Evolutionary conservation across 1,140 invertebrate genomes (phyloP).

Genomic region (Pachyrhynchus sulphureomaculatus): DNA sequence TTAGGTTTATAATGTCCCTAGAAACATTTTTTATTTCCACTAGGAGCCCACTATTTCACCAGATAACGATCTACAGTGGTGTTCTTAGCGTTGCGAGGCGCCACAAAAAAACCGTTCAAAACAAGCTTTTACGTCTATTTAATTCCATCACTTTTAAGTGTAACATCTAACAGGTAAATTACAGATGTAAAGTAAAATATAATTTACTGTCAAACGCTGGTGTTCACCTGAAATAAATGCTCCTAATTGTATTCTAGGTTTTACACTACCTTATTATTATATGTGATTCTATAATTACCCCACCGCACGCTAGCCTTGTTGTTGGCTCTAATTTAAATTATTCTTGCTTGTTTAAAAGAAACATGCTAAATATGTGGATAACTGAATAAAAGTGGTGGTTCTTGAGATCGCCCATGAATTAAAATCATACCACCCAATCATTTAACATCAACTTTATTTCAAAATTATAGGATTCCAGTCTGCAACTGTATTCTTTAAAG

Average conservation of each 20-base stretch:
- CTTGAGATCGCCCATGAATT: too few relatives aligned
- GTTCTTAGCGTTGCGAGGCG: conserved; percentile 1
- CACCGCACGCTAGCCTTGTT: too few relatives aligned
- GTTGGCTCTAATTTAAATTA: too few relatives aligned
- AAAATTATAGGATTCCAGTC: too few relatives aligned
- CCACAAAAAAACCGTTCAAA: background rate
- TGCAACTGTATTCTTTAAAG: too few relatives aligned
- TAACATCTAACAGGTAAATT: conserved; percentile 23
- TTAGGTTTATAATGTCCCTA: conserved; percentile 8
- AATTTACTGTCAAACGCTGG: conserved; percentile 25
- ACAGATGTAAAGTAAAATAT: conserved; percentile 25
- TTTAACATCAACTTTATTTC: too few relatives aligned
- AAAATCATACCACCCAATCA: too few relatives aligned
- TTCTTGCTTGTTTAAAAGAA: too few relatives aligned
- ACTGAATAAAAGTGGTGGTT: too few relatives aligned
- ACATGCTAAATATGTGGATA: too few relatives aligned
- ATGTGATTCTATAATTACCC: conserved; percentile 1
- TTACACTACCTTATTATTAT: conserved; percentile 4
- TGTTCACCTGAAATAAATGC: conserved; percentile 3
- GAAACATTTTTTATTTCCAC: conserved; percentile 17
- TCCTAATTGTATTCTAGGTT: conserved; percentile 15
- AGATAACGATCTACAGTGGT: conserved; percentile 12
- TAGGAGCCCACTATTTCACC: background rate
- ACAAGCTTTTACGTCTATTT: conserved; percentile 16
- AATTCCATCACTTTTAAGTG: conserved; percentile 12